phyloP scores from a whole-genome alignment of 1,140 invertebrate species.

The Drosophila prosaltans region DNA sequence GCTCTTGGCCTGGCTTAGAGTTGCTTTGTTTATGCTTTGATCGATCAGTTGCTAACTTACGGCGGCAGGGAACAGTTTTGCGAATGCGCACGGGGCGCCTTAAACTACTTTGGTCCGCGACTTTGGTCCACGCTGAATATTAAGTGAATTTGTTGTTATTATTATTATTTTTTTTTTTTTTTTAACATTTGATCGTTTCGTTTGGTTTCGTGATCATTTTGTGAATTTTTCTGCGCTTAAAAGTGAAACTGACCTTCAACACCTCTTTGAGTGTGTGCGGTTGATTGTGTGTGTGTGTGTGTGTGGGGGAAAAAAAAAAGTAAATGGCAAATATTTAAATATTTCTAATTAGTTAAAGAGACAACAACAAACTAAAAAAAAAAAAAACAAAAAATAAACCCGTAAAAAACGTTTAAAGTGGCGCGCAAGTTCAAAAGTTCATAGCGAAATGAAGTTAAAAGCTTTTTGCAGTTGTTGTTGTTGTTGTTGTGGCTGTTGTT shows the following conservation, averaged over 20 bases:
- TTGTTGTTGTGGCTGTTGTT: too few relatives aligned
- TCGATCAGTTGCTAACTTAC: conserved; percentile 75
- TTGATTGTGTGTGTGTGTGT: not conserved
- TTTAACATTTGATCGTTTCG: not conserved
- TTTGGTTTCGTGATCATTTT: conserved; percentile 13
- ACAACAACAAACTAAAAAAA: not conserved
- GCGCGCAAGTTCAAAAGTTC: conserved; percentile 53
- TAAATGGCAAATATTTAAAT: conserved; percentile 21
- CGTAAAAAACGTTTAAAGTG: conserved; percentile 13
- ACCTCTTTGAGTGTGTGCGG: not conserved
- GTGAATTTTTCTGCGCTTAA: conserved; percentile 17
- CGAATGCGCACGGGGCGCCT: conserved; percentile 36
- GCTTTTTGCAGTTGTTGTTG: too few relatives aligned
- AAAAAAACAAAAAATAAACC: not conserved
- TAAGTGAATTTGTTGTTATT: conserved; percentile 16
- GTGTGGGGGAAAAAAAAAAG: not conserved
- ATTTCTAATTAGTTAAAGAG: conserved; percentile 4
- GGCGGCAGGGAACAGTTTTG: conserved; percentile 73
- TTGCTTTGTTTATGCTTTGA: conserved; percentile 32
- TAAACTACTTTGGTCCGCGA: not conserved
- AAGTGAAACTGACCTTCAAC: conserved; percentile 59
- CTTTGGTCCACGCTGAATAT: conserved; percentile 1
- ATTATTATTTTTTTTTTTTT: conserved; percentile 32
- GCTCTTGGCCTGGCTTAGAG: conserved; percentile 28
- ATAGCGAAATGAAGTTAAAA: conserved; percentile 5